Base-by-base conservation (phyloP, 2,888 invertebrate species). In the Sminthurinus aureus region DNA sequence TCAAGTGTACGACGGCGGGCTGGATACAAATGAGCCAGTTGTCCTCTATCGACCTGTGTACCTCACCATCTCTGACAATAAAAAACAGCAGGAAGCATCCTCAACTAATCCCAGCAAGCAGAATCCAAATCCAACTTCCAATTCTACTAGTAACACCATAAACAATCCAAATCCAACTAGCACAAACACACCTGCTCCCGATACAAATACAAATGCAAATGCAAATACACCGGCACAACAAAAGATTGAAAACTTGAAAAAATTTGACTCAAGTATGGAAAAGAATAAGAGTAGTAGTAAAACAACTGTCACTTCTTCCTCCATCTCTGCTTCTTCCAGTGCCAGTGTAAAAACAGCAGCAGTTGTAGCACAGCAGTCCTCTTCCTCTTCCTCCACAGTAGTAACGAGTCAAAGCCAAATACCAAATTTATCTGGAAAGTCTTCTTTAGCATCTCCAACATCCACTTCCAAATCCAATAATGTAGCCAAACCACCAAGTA, bases 1-100 rank as follows among this genome's bases (percentile, higher is more conserved):
- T 0, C 94, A 95, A 90, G 95, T 95, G 6, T 94, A 95, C 89
- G 94, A 94, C 90, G 94, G 94, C 22, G 92, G 92, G 38, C 92
- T 92, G 81, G 87, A 87, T 75, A 90, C 90, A 11, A 90, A 89
- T 83, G 93, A 93, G 85, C 91, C 92, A 2, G 91, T 93, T 64
- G 92, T 94, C 76, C 91, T 94, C 76, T 94, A 94, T 90, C 91
- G 93, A 85, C 93, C 94, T 4, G 92, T 93, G 67, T 94, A 94
- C 90, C 74, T 87, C 50, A 69, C 79, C n/a, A 79, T 79, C 20
- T 26, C n/a, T 51, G 11, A 22, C 24, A 50, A 26, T 26, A 38
- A 58, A 58, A 13, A 58, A 58, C 58, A 58, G 9, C 58, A 6
- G 18, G 13, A 13, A 58, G 13, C 9, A 3, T 6, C 58, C 15